These are phyloP conservation scores for Bombus turneri DNA, from an alignment of 1,140 invertebrate species.

Conservation along the genomic window DNA sequence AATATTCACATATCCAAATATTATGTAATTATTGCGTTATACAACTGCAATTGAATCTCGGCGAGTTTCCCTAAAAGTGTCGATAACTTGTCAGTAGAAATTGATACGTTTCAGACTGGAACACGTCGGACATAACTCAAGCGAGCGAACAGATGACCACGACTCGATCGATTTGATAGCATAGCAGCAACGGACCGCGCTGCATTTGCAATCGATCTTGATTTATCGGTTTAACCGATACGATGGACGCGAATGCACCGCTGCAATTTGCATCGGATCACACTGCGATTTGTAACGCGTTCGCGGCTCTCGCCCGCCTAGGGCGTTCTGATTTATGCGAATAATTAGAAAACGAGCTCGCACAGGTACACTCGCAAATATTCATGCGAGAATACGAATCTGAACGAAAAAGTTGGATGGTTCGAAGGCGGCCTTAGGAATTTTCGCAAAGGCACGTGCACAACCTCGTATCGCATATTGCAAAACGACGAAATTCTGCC, in stretches of 20 bases:
- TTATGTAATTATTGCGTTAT: neutral
- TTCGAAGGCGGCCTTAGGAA: slow-evolving; percentile 11
- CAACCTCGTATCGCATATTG: too few relatives aligned
- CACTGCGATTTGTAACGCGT: slow-evolving; percentile 29
- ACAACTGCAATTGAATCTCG: neutral
- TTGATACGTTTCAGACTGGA: slow-evolving; percentile 5
- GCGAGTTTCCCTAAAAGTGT: slow-evolving; percentile 20
- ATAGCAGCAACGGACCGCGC: slow-evolving; percentile 13
- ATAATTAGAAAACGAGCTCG: slow-evolving; percentile 42
- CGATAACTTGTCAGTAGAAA: slow-evolving; percentile 25
- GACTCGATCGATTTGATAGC: slow-evolving; percentile 43
- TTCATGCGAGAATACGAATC: neutral
- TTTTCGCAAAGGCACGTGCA: neutral
- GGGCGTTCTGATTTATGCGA: slow-evolving; percentile 31
- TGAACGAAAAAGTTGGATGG: neutral
- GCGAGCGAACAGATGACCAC: neutral
- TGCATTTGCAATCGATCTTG: slow-evolving; percentile 44
- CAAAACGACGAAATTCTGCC: too few relatives aligned
- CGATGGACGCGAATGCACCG: slow-evolving; percentile 19
- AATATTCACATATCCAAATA: neutral
- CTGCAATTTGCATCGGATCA: slow-evolving; percentile 45
- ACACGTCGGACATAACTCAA: slow-evolving; percentile 24
- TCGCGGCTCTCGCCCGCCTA: slow-evolving; percentile 14
- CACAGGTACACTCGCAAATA: neutral
- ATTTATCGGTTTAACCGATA: slow-evolving; percentile 40